Conservation (phyloP, 2,888 invertebrate species). For the Conchocele bisecta region DNA sequence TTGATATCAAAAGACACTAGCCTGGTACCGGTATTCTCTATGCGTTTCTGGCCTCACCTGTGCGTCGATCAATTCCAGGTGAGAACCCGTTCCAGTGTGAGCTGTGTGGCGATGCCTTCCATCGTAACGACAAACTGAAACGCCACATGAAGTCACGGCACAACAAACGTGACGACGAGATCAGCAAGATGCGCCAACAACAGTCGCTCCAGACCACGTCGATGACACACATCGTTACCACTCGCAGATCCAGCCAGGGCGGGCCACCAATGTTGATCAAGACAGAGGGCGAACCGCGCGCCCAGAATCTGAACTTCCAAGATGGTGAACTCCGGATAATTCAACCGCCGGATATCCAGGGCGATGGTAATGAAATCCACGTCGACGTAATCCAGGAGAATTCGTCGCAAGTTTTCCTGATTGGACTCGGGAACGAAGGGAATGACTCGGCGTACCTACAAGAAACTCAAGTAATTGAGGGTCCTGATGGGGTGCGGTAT, state of each 20-base stretch:
- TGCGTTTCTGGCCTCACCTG: too few species aligned
- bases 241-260: conserved; percentile 21
- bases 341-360: conserved; percentile 1
- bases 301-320: conserved; percentile 34
- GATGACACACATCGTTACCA: conserved; percentile 41
- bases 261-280: conserved; percentile 50
- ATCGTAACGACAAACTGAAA: conserved; percentile 58
- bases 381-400: conserved; percentile 55
- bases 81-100: conserved; percentile 60
- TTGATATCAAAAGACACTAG: too few species aligned
- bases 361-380: conserved; percentile 43
- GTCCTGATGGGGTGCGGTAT: conserved; percentile 53
- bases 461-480: conserved; percentile 59
- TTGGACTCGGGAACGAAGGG: conserved; percentile 43
- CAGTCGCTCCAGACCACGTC: conserved; percentile 8
- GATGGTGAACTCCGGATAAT: conserved; percentile 18
- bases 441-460: conserved; percentile 51
- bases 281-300: conserved; percentile 33
- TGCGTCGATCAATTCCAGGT: conserved; percentile 18
- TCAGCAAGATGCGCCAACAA: conserved; percentile 12
- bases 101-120: conserved; percentile 57
- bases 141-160: conserved; percentile 58
- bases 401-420: conserved; percentile 51
- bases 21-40: too few species aligned
- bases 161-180: neutral